These are phyloP conservation scores for Cranoglanis bouderius DNA, from an alignment of 2,113 vertebrate genomes.

Conservation along the genomic window DNA sequence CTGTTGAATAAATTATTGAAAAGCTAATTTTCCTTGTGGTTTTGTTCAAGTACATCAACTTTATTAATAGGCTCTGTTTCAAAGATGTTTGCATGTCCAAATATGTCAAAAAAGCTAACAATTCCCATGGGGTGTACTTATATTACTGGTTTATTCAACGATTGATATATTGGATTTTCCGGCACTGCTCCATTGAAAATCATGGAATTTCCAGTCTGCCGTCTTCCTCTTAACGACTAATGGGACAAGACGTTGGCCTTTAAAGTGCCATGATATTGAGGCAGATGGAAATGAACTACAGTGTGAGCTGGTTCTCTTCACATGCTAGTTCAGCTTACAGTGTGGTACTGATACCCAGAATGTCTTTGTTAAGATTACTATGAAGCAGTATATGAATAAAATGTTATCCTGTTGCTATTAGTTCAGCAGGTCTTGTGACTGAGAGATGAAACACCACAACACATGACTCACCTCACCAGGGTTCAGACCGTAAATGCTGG, in stretches of 20 bases:
- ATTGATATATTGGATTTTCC: not conserved
- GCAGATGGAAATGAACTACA: not conserved
- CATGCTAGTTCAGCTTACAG: not conserved
- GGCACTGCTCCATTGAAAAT: not conserved
- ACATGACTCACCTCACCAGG: conserved; percentile 86
- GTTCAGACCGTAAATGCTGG: conserved; percentile 86
- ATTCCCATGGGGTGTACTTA: too few relatives aligned
- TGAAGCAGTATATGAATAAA: not conserved
- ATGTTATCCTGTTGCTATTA: not conserved
- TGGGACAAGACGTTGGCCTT: not conserved
- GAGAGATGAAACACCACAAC: not conserved
- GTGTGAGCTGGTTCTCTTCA: not conserved
- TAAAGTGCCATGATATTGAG: not conserved
- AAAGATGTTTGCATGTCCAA: too few relatives aligned
- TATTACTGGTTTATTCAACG: not conserved
- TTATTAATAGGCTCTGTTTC: too few relatives aligned
- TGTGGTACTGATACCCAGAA: not conserved
- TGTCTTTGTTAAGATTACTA: not conserved
- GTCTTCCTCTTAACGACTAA: not conserved
- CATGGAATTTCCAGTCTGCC: not conserved
- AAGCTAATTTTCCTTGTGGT: too few relatives aligned
- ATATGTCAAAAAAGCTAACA: too few relatives aligned
- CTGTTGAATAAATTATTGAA: too few relatives aligned
- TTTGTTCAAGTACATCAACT: too few relatives aligned
- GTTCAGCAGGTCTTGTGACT: not conserved